Evolutionary conservation across 2,113 vertebrate species (phyloP).

Genomic region (Polypterus senegalus): DNA sequence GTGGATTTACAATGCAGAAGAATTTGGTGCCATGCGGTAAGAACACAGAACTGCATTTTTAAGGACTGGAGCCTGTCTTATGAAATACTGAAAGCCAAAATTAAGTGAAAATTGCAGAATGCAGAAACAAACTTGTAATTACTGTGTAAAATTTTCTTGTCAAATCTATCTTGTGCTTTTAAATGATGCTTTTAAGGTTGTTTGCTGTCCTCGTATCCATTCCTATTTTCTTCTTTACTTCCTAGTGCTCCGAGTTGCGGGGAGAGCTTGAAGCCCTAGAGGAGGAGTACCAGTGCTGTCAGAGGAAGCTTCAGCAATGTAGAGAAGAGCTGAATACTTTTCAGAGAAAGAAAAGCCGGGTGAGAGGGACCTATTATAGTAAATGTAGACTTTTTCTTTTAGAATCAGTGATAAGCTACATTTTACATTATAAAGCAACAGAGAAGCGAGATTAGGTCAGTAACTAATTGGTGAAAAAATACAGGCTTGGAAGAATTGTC

Average conservation of each 20-base stretch:
- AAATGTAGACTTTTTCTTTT: not conserved
- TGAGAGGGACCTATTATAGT: not conserved
- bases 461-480: not conserved
- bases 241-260: conserved; percentile 63
- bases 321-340: conserved; percentile 50
- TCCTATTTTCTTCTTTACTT: conserved; percentile 10
- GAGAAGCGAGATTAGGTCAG: no score
- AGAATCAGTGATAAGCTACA: not conserved
- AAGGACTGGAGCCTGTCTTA: not conserved
- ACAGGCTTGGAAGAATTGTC: no score
- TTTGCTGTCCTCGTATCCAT: no score
- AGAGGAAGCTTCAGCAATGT: conserved; percentile 60
- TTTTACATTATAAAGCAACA: not conserved
- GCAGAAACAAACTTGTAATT: conserved; percentile 34
- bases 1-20: no score
- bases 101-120: conserved; percentile 32
- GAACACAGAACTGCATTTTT: not conserved
- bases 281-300: conserved; percentile 62
- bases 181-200: not conserved
- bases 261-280: conserved; percentile 57
- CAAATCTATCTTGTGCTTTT: not conserved
- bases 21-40: no score
- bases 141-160: conserved; percentile 45
- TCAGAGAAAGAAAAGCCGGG: not conserved
- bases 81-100: conserved; percentile 10